phyloP scores from a whole-genome alignment of 2,888 invertebrate species.

The Serrognathus titanus region DNA sequence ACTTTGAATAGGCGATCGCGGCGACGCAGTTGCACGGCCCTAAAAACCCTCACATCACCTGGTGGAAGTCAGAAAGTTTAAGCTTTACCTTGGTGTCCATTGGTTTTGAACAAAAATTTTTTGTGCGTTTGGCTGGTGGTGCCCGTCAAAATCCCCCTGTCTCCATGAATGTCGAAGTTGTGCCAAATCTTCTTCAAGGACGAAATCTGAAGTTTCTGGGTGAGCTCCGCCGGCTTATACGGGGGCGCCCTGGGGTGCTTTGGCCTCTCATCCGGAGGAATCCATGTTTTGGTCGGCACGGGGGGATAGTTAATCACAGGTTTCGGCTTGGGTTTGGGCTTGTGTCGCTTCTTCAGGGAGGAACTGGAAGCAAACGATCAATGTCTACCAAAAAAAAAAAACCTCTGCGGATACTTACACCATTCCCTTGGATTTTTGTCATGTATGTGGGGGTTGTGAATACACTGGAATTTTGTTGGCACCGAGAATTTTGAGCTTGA shows the following conservation, averaged over 20 bases:
- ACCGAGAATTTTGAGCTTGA: slow-evolving; percentile 1
- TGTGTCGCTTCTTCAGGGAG: background rate
- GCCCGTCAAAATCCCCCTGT: slow-evolving; percentile 36
- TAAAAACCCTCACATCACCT: slow-evolving; percentile 11
- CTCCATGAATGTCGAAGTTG: slow-evolving; percentile 32
- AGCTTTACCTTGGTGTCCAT: slow-evolving; percentile 40
- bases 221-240: slow-evolving; percentile 39
- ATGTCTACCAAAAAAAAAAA: background rate
- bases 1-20: slow-evolving; percentile 55
- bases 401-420: background rate
- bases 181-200: slow-evolving; percentile 42
- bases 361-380: no score
- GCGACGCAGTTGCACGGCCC: slow-evolving; percentile 57
- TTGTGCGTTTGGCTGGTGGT: slow-evolving; percentile 37
- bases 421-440: background rate
- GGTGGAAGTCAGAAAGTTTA: background rate
- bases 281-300: slow-evolving; percentile 42
- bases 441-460: background rate
- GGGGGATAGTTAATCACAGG: slow-evolving; percentile 41
- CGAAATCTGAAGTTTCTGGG: slow-evolving; percentile 35
- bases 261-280: slow-evolving; percentile 39
- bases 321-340: slow-evolving; percentile 10
- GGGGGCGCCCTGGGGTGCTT: slow-evolving; percentile 28
- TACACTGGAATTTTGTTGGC: background rate
- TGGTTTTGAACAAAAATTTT: slow-evolving; percentile 35